Evolutionary conservation across 53 echinoderm and acorn worm species (phyloP), one percentile per base, ranked within the genome.

Genomic region (Paracentrotus lividus): DNA sequence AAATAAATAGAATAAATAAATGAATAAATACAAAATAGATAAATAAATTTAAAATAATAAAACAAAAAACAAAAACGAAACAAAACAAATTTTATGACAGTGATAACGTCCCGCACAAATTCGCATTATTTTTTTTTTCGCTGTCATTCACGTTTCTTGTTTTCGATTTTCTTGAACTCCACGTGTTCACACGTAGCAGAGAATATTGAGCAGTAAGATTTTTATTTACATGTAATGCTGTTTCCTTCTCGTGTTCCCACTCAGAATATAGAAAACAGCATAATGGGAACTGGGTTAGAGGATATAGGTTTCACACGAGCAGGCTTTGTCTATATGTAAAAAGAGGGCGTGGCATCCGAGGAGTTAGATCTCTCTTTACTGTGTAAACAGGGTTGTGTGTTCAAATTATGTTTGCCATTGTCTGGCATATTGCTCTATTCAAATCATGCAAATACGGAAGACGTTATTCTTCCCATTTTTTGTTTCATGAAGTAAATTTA

Each of bases 281-380:
- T 4, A 21, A n/a, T 59, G 20, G n/a, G n/a, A 2, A 24, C 59
- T 59, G 59, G 59, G 59, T 21, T 20, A 59, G n/a, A 51, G 55
- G 15, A 15, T 55, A 64, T 8, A 29, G 64, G 27, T 45, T 45
- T 81, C 81, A 81, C 26, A 47, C 27, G 47, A 45, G 44, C 47
- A 81, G 4, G 31, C 20, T 77, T n/a, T 77, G 77, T 43, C 42
- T 44, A 42, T 43, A n/a, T n/a, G 15, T 42, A 2, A 77, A 42
- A 77, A 42, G 77, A 24, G 81, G 81, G 81, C 81, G 81, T 81
- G 81, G 45, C 81, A 81, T 47, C 47, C 76, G 23, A 76, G 42
- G 4, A 36, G 2, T 76, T 21, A 42, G 3, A 23, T 42, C 81
- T 81, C 47, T 81, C 49, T 81, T 81, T 81, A 81, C 81, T 47